Conservation (phyloP, 2,888 invertebrate species). For the Adelognathus sp. region DNA sequence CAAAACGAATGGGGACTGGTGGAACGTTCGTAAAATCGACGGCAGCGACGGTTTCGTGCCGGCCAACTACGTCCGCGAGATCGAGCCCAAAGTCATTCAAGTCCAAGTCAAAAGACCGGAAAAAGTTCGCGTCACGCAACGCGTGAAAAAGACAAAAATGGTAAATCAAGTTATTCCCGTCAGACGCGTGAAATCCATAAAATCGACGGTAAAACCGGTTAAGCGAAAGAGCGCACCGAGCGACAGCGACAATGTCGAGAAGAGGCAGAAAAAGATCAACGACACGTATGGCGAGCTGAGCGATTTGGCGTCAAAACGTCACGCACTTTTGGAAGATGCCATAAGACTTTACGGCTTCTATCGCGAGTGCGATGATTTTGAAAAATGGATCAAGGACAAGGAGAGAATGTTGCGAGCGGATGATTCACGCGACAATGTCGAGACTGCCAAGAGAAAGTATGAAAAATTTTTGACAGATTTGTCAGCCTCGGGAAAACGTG, state of each 20-base stretch:
- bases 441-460: slow-evolving; percentile 96
- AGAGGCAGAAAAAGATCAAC: slow-evolving; percentile 90
- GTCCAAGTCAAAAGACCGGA: slow-evolving; percentile 93
- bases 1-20: slow-evolving; percentile 99
- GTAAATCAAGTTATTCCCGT: slow-evolving; percentile 93
- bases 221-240: slow-evolving; percentile 78
- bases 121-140: slow-evolving; percentile 91
- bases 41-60: slow-evolving; percentile 98
- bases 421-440: slow-evolving; percentile 93
- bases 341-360: slow-evolving; percentile 96
- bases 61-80: slow-evolving; percentile 96
- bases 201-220: slow-evolving; percentile 78
- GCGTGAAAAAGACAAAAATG: slow-evolving; percentile 94
- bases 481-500: slow-evolving; percentile 94
- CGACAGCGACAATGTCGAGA: slow-evolving; percentile 91
- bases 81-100: slow-evolving; percentile 91
- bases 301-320: slow-evolving; percentile 90
- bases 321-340: slow-evolving; percentile 94
- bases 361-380: slow-evolving; percentile 98
- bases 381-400: slow-evolving; percentile 98
- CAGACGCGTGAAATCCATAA: slow-evolving; percentile 83
- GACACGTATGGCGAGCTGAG: slow-evolving; percentile 91
- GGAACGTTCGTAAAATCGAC: slow-evolving; percentile 97
- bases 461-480: slow-evolving; percentile 98
- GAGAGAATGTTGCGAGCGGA: slow-evolving; percentile 92